These are phyloP conservation scores for Coreius guichenoti DNA, from an alignment of 2,797 vertebrate species.

Conservation along the genomic window DNA sequence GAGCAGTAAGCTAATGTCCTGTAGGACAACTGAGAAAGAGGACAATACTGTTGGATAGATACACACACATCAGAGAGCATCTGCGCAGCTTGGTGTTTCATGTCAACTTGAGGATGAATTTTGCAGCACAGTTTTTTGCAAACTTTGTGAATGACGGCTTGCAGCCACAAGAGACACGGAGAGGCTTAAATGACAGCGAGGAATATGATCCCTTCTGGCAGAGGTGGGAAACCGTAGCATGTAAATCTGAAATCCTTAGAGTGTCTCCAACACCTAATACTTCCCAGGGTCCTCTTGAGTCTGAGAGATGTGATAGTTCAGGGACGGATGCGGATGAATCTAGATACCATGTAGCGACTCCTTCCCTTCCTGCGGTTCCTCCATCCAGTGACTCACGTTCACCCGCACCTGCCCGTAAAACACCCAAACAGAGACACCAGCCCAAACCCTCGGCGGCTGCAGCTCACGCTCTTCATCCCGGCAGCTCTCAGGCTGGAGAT, in stretches of 20 bases:
- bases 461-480: not conserved
- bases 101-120: constrained; percentile 81
- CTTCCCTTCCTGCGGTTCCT: not conserved
- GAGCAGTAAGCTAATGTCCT: constrained; percentile 59
- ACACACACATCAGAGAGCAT: not conserved
- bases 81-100: not conserved
- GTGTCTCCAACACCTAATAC: constrained; percentile 56
- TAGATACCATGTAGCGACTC: not conserved
- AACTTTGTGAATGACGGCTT: constrained; percentile 80
- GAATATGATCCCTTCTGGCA: constrained; percentile 95
- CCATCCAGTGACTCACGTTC: not conserved
- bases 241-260: constrained; percentile 63
- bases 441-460: not conserved
- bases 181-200: constrained; percentile 75
- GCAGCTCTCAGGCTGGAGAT: not conserved
- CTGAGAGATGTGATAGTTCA: not conserved
- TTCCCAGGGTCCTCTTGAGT: constrained; percentile 45
- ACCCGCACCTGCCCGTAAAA: not conserved
- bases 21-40: constrained; percentile 58
- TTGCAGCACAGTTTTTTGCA: constrained; percentile 89
- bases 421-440: not conserved
- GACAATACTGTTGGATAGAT: constrained; percentile 4
- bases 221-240: constrained; percentile 83
- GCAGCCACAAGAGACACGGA: constrained; percentile 62
- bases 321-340: not conserved